These are phyloP conservation scores for Pterocles gutturalis DNA, from an alignment of 2,113 vertebrate genomes.

Conservation along the genomic window DNA sequence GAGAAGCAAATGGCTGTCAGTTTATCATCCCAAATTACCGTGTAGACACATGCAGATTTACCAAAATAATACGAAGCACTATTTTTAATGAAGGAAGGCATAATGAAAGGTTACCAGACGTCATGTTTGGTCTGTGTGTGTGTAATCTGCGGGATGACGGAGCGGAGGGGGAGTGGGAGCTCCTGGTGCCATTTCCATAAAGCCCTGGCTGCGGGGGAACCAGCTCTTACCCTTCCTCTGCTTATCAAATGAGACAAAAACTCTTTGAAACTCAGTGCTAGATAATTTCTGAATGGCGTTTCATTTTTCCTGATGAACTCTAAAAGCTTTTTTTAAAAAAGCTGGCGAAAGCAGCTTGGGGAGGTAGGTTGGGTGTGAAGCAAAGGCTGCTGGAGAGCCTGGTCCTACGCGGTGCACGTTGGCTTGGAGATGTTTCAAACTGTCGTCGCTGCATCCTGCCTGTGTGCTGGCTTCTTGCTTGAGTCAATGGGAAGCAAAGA, in stretches of 20 bases:
- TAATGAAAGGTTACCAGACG: slow-evolving; percentile 39
- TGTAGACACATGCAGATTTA: slow-evolving; percentile 28
- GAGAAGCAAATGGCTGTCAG: neutral
- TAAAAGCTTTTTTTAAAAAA: neutral
- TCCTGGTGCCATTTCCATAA: slow-evolving; percentile 25
- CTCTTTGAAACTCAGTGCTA: fast-evolving
- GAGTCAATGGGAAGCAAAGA: neutral
- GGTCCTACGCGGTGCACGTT: fast-evolving
- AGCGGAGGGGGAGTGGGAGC: neutral
- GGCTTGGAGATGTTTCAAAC: neutral
- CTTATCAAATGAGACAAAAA: neutral
- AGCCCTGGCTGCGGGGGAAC: neutral
- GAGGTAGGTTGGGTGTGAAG: neutral
- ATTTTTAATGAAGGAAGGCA: slow-evolving; percentile 55
- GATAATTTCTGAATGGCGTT: neutral
- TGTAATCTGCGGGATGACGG: neutral
- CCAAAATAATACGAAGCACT: slow-evolving; percentile 23
- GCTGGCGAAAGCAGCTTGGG: neutral
- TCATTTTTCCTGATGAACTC: neutral
- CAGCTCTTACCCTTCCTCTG: neutral
- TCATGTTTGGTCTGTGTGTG: slow-evolving; percentile 17
- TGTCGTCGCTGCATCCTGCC: neutral
- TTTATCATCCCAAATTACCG: slow-evolving; percentile 13
- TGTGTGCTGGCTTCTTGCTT: fast-evolving
- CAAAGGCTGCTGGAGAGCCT: neutral